phyloP scores from a whole-genome alignment of 2,888 invertebrate genomes.

The Idaea biselata region DNA sequence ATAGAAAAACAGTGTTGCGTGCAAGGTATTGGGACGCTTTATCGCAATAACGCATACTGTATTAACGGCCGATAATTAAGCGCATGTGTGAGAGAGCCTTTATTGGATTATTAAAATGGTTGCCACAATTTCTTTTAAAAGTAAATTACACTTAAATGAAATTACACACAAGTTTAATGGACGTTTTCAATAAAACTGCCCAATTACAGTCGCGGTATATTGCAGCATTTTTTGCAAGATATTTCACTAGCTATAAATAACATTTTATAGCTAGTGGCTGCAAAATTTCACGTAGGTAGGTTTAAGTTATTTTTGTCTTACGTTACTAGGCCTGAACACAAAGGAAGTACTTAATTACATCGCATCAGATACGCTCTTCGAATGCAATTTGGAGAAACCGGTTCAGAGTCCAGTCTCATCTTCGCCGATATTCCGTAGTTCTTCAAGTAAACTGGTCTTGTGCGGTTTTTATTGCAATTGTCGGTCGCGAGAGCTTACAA shows the following conservation, averaged over 20 bases:
- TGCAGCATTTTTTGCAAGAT: neutral
- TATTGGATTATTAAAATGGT: neutral
- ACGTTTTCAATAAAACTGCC: neutral
- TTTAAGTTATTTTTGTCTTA: neutral
- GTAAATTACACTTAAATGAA: neutral
- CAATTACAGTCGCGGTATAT: neutral
- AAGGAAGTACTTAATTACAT: neutral
- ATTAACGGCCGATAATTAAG: too few relatives aligned
- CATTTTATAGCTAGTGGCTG: neutral
- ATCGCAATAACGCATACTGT: too few relatives aligned
- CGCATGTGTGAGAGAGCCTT: neutral
- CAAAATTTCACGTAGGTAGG: neutral
- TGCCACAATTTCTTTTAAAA: neutral
- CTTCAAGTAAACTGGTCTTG: constrained; percentile 17
- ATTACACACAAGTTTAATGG: too few relatives aligned
- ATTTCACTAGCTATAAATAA: neutral
- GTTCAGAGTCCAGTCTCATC: neutral
- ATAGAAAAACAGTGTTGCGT: too few relatives aligned
- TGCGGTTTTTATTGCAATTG: constrained; percentile 28
- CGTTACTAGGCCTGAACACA: neutral
- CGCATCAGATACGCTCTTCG: neutral
- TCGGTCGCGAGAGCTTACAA: constrained; percentile 2
- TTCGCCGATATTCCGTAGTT: neutral
- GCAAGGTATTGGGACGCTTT: too few relatives aligned
- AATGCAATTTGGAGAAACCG: constrained; percentile 10